phyloP scores from a whole-genome alignment of 2,888 invertebrate species.

The Sphaerophoria rueppellii region DNA sequence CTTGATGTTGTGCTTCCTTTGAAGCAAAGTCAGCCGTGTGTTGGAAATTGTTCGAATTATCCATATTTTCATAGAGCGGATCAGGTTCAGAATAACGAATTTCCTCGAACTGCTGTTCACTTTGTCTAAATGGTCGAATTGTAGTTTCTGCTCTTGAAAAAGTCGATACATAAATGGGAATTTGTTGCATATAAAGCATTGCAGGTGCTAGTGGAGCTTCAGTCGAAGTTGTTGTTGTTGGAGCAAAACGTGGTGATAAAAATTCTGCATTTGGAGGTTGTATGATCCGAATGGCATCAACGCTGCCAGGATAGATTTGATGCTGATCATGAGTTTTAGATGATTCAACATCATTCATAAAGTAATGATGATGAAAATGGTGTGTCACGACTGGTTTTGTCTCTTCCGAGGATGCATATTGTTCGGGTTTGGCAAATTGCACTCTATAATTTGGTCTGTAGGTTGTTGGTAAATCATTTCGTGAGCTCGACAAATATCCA shows the following conservation, averaged over 20 bases:
- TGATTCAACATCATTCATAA: constrained; percentile 76
- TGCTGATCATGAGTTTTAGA: constrained; percentile 27
- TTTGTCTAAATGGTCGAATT: constrained; percentile 77
- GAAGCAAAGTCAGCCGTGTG: constrained; percentile 14
- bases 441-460: constrained; percentile 78
- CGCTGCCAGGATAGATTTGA: constrained; percentile 8
- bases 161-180: constrained; percentile 73
- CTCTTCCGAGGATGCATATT: constrained; percentile 56
- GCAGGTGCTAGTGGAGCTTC: not conserved
- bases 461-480: constrained; percentile 77
- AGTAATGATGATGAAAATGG: constrained; percentile 82
- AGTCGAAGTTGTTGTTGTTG: constrained; percentile 29
- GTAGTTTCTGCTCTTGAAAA: constrained; percentile 74
- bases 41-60: constrained; percentile 55
- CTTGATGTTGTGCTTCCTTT: constrained; percentile 11
- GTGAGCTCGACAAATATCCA: constrained; percentile 76
- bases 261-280: constrained; percentile 38
- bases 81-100: constrained; percentile 83
- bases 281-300: constrained; percentile 48
- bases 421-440: constrained; percentile 76
- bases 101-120: constrained; percentile 78
- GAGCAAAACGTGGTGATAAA: constrained; percentile 34
- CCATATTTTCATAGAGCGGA: constrained; percentile 80
- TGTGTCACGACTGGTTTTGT: constrained; percentile 77
- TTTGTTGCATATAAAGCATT: constrained; percentile 59